Base-by-base conservation (phyloP, 2,113 vertebrate genomes). In the Phoxinus phoxinus region DNA sequence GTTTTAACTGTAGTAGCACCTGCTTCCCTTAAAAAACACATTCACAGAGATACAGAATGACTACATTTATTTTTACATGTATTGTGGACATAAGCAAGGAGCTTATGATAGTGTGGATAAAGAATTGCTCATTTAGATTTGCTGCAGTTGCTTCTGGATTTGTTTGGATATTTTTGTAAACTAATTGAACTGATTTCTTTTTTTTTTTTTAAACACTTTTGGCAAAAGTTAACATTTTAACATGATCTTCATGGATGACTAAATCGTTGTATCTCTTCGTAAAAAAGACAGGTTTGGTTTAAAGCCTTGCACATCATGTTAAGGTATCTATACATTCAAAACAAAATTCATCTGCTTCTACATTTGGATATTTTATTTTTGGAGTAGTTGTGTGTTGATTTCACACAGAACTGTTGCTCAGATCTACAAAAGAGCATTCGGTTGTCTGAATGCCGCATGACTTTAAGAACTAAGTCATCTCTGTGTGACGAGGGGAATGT, bases 401-500 rank as follows among this genome's bases (percentile, higher is more conserved):
- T 71, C 4, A 69, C 46, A 56, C 69, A 58, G 37, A 44, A 85
- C 3, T 51, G 44, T 61, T 81, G 61, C 75, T 85, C 61, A 27
- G 27, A 80, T 63, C 25, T 46, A 27, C 80, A 51, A 72, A 83
- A 17, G 59, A 58, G 30, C 81, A 83, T 72, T 37, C 19, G 32
- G 65, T 32, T 69, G 27, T 44, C 76, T 81, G 85, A 79, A 81
- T 86, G 79, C 76, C 32, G 69, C 87, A 79, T 82, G 61, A 85
- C 32, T 3, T 73, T 21, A 90, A 87, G 82, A 82, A 58, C 67
- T 83, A 44, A 72, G 72, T 87, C 81, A 69, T 85, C 83, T 86
- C 48, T 72, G 81, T 83, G 27, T 58, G 30, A 73, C 21, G 1
- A 58, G 81, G 81, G 44, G 11, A 86, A 61, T 84, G 81, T 65